These are phyloP conservation scores for Sebastes itinus DNA, from an alignment of 2,797 vertebrate genomes.

Conservation along the genomic window DNA sequence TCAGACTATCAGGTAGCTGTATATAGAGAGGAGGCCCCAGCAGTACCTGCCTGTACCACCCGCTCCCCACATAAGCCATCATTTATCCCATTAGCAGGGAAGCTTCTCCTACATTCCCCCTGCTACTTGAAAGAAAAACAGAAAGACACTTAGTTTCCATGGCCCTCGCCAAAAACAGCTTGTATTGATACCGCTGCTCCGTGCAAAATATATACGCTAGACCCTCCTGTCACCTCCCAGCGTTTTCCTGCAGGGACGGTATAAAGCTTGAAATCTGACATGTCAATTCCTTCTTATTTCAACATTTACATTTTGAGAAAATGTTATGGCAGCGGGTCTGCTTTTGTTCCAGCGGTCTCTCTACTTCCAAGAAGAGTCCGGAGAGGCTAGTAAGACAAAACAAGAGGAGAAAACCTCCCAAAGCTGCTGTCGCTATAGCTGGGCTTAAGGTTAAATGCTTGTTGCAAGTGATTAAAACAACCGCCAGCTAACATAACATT, in stretches of 20 bases:
- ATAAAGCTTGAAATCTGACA: neutral
- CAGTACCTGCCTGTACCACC: constrained; percentile 55
- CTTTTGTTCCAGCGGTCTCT: constrained; percentile 35
- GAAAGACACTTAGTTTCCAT: constrained; percentile 24
- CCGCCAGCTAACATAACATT: neutral
- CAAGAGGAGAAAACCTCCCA: constrained; percentile 37
- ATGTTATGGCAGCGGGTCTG: constrained; percentile 15
- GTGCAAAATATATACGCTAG: neutral
- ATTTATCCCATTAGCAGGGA: constrained; percentile 45
- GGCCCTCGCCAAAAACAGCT: constrained; percentile 10
- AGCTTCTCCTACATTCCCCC: constrained; percentile 26
- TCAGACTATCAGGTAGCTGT: constrained; percentile 47
- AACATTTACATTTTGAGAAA: constrained; percentile 11
- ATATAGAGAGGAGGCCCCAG: constrained; percentile 16
- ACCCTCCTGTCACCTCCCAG: constrained; percentile 3
- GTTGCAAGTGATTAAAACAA: constrained; percentile 8
- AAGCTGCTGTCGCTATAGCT: constrained; percentile 34
- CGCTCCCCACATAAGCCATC: constrained; percentile 26
- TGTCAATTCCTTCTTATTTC: constrained; percentile 25
- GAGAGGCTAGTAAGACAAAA: constrained; percentile 63
- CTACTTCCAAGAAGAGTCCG: constrained; percentile 73
- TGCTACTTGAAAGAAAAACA: constrained; percentile 14
- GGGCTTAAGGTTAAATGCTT: constrained; percentile 37
- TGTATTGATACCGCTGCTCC: neutral
- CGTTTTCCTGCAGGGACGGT: neutral